Evolutionary conservation across 37 sponge, comb jelly and placozoan genomes (phyloP).

Genomic region (Mnemiopsis leidyi): DNA sequence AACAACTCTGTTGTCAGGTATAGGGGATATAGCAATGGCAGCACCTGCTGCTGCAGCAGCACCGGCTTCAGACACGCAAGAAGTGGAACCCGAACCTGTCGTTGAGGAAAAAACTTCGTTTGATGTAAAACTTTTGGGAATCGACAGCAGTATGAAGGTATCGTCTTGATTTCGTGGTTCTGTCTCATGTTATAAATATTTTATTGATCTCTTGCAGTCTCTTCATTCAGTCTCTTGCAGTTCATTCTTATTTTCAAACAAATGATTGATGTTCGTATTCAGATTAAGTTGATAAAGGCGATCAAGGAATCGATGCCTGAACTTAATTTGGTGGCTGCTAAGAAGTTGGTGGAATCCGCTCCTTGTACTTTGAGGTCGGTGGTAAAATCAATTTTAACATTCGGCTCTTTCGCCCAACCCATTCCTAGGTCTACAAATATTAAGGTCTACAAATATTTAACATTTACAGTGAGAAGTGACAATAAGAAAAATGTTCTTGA

Average conservation of each 20-base stretch:
- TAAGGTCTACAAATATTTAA: no score
- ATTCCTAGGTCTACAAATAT: no score
- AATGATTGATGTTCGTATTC: background rate
- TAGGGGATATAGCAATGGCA: conserved; percentile 52
- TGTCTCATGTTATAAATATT: no score
- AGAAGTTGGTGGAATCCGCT: conserved; percentile 49
- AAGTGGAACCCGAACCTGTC: background rate
- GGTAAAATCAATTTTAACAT: no score
- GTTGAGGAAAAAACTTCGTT: conserved; percentile 41
- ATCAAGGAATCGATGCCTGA: conserved; percentile 31
- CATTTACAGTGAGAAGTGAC: no score
- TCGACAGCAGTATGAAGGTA: conserved; percentile 22
- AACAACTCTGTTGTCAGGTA: no score
- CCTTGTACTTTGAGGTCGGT: background rate
- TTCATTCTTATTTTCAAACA: no score
- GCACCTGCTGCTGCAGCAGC: conserved; percentile 36
- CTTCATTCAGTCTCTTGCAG: no score
- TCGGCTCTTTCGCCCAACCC: no score
- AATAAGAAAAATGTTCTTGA: no score
- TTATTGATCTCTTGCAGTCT: no score
- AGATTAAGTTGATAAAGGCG: conserved; percentile 58
- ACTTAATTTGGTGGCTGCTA: conserved; percentile 47
- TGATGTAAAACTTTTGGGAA: conserved; percentile 2
- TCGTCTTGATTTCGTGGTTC: no score
- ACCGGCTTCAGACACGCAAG: background rate